Percentiles rank a stretch among this genome's conserved stretches.
Conservation (phyloP, 2,797 vertebrate species). For the Knipowitschia caucasica region DNA sequence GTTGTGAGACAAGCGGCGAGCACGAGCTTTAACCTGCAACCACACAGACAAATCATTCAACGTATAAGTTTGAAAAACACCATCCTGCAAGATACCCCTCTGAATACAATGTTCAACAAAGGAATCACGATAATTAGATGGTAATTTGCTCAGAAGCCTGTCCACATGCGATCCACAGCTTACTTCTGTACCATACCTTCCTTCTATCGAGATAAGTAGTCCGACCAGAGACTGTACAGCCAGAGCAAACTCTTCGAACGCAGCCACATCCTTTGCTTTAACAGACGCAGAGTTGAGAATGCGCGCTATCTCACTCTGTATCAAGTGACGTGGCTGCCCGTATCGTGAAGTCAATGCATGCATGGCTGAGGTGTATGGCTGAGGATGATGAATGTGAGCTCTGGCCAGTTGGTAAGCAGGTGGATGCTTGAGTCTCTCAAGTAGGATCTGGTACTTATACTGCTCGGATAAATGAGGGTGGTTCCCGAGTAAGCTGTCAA, state of each 20-base stretch:
- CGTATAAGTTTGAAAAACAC: not conserved
- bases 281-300: not conserved
- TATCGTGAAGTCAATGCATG: not conserved
- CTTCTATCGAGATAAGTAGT: not conserved
- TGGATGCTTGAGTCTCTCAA: constrained; percentile 12
- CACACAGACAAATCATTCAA: not conserved
- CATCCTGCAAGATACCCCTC: not conserved
- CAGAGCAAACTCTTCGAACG: constrained; percentile 1
- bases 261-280: not conserved
- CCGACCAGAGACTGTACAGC: not conserved
- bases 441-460: constrained; percentile 14
- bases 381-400: constrained; percentile 3
- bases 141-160: not conserved
- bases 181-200: not conserved
- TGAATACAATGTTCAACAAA: not conserved
- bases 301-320: not conserved
- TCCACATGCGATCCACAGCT: not conserved
- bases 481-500: constrained; percentile 4
- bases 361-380: constrained; percentile 10
- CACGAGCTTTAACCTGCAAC: not conserved
- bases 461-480: constrained; percentile 16
- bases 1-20: not conserved
- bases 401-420: constrained; percentile 4
- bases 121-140: not conserved
- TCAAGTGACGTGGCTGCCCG: not conserved